A percentile compares a stretch with the other conserved stretches of the same genome.
phyloP scores from a whole-genome alignment of 2,888 invertebrate genomes.

The Poecilus cupreus region DNA sequence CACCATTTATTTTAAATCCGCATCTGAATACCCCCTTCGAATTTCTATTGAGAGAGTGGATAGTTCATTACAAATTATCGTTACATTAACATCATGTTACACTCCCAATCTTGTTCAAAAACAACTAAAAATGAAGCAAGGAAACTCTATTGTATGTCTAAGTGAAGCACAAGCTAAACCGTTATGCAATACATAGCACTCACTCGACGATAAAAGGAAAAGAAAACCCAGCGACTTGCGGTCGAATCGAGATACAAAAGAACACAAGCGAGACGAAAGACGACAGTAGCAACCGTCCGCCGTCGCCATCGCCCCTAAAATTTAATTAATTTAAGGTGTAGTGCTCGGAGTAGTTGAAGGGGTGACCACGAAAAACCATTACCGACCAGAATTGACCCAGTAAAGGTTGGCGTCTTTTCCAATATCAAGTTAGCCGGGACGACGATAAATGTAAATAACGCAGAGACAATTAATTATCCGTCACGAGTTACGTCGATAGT shows the following conservation, averaged over 20 bases:
- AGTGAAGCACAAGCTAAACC: background rate
- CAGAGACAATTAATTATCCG: conserved; percentile 53
- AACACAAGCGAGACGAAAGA: conserved; percentile 6
- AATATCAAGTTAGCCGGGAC: conserved; percentile 36
- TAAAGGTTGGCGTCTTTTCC: conserved; percentile 56
- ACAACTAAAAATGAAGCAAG: conserved; percentile 3
- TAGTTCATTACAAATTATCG: background rate
- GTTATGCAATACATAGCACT: background rate
- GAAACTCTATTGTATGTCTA: conserved; percentile 14
- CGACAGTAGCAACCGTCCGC: background rate
- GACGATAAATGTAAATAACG: conserved; percentile 57
- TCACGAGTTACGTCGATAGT: conserved; percentile 22
- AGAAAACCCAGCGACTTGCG: background rate
- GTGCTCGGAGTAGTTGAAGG: conserved; percentile 32
- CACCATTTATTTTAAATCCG: no score
- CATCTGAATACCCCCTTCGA: no score
- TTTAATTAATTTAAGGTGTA: conserved; percentile 58
- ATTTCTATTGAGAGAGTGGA: no score
- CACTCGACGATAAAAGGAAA: conserved; percentile 1
- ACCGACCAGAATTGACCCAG: conserved; percentile 52
- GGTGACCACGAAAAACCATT: conserved; percentile 56
- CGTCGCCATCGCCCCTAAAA: conserved; percentile 29
- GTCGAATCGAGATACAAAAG: conserved; percentile 15
- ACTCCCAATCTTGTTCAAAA: background rate
- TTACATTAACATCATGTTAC: conserved; percentile 1